Base-by-base conservation (phyloP, 1,140 invertebrate genomes). In the Samia ricini region DNA sequence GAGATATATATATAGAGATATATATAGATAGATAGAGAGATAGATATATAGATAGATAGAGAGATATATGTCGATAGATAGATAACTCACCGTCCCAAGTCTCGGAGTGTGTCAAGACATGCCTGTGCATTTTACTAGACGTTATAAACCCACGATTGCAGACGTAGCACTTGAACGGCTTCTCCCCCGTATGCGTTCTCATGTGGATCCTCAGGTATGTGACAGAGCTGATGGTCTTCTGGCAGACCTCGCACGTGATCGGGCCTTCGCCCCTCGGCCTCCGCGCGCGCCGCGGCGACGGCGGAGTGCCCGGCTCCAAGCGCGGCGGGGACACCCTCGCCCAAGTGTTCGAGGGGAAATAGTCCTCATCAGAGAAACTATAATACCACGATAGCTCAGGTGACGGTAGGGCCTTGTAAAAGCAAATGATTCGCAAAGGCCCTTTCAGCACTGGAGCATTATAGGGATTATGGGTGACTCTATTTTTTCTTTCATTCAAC, bases 101-200 rank as follows among this genome's bases (percentile, higher is more conserved):
- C 52, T 77, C 72, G 1, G 68, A 60, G 15, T 89, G 86, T 0
- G 84, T 89, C 2, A 87, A 42, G 2, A 81, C 82, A 22, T 89
- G 86, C 18, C 86, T 48, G 49, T 87, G 78, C 84, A 89, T 85
- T 54, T 89, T 89, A 60, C 82, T 87, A 0, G 77, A 70, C 0
- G 95, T 96, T 2, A 95, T 96, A 76, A 96, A 97, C 0, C 94
- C 92, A 72, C 94, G 92, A 4, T 92, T 84, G 77, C 95, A 96
- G 23, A 92, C 88, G 58, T 92, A 92, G 75, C 95, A 96, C 70
- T 93, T 93, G 86, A 93, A 95, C 0, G 94, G 94, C 2, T 91
- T 85, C 71, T 95, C 94, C 0, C 94, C 93, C 0, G 93, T 93
- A 76, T 95, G 94, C 0, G 89, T 95, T 87, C 86, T 52, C 77